Evolutionary conservation across 1,140 invertebrate species (phyloP).

Genomic region (Aphaenogaster rudis): DNA sequence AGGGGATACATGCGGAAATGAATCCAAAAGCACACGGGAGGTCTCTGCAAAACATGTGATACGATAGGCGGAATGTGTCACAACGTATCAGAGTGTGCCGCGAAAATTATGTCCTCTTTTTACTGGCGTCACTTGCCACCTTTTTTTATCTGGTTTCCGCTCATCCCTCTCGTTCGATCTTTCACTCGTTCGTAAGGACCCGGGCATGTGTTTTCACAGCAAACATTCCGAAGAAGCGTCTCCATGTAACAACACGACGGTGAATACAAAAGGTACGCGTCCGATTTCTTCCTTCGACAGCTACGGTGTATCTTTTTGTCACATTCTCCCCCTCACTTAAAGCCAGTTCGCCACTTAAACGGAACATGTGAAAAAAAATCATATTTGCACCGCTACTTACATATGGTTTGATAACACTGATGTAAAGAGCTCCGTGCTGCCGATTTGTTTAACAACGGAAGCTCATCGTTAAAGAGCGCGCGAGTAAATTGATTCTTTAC

Average conservation of each 20-base stretch:
- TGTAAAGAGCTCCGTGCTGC: conserved; percentile 13
- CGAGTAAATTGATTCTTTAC: conserved; percentile 37
- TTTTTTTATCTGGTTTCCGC: not conserved
- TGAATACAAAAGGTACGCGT: conserved; percentile 56
- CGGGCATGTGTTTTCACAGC: conserved; percentile 72
- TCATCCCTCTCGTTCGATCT: conserved; percentile 19
- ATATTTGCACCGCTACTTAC: conserved; percentile 47
- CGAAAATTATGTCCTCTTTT: conserved; percentile 49
- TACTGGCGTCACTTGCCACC: not conserved
- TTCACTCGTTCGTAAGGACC: conserved; percentile 39
- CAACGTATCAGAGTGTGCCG: conserved; percentile 56
- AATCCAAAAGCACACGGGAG: conserved; percentile 45
- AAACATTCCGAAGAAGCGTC: conserved; percentile 77
- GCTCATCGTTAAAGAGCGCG: conserved; percentile 28
- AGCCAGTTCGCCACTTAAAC: conserved; percentile 55
- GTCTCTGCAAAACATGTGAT: not conserved
- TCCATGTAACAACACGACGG: conserved; percentile 65
- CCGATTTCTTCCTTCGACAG: conserved; percentile 43
- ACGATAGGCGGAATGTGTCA: conserved; percentile 59
- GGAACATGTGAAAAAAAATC: conserved; percentile 48
- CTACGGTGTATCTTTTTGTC: conserved; percentile 42
- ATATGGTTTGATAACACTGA: conserved; percentile 20
- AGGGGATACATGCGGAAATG: conserved; percentile 5
- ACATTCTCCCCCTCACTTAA: conserved; percentile 4
- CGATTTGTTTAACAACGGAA: conserved; percentile 46